Percentiles rank a stretch among this genome's conserved stretches.
Evolutionary conservation across 2,888 invertebrate species (phyloP).

Genomic region (Ganaspis brasiliensis): DNA sequence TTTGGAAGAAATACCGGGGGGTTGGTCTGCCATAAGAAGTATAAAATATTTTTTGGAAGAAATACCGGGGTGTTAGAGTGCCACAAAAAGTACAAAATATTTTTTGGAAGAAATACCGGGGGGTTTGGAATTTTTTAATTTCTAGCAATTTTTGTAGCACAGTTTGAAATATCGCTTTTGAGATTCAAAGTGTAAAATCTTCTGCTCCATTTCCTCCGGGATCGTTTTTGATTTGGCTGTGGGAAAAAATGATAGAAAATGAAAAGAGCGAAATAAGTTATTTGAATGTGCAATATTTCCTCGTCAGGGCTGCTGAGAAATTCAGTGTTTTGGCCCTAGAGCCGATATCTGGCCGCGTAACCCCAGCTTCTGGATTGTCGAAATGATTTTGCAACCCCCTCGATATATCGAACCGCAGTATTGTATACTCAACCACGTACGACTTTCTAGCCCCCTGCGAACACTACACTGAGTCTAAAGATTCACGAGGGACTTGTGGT

Average conservation of each 20-base stretch:
- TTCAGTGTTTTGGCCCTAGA: constrained; percentile 24
- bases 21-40: too few species aligned
- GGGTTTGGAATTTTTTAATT: too few species aligned
- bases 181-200: too few species aligned
- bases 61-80: too few species aligned
- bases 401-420: constrained; percentile 39
- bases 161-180: background rate
- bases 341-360: constrained; percentile 34
- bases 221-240: background rate
- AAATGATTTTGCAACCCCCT: constrained; percentile 37
- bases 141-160: too few species aligned
- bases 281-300: constrained; percentile 35
- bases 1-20: too few species aligned
- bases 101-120: too few species aligned
- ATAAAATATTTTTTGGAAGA: too few species aligned
- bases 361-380: constrained; percentile 34
- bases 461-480: constrained; percentile 33
- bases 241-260: background rate
- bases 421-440: constrained; percentile 42
- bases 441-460: constrained; percentile 30
- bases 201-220: constrained; percentile 22
- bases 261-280: constrained; percentile 19
- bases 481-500: constrained; percentile 38
- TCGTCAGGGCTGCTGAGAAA: constrained; percentile 34
- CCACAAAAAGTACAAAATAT: too few species aligned